These are phyloP conservation scores for Hippocampus zosterae DNA, from an alignment of 2,113 vertebrate species.

Conservation along the genomic window DNA sequence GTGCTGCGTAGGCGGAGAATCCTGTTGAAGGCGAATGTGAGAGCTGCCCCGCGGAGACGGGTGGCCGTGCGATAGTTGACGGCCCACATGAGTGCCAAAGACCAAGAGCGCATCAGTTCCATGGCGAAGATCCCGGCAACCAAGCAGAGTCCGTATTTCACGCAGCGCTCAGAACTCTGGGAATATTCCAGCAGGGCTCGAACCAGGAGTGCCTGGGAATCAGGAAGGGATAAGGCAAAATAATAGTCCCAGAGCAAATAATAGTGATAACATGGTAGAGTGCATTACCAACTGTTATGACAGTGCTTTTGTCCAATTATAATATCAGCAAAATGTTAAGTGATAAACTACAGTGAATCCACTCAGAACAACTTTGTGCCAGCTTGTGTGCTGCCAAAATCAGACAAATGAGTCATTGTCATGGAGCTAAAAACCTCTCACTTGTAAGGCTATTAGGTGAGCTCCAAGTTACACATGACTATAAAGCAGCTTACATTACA, in stretches of 20 bases:
- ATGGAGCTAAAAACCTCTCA: constrained; percentile 54
- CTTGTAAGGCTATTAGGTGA: constrained; percentile 52
- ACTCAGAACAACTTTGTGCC: constrained; percentile 28
- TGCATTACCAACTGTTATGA: neutral
- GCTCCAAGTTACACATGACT: constrained; percentile 17
- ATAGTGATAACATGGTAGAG: neutral
- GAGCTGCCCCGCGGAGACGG: constrained; percentile 74
- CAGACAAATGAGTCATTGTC: constrained; percentile 46
- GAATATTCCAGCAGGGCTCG: constrained; percentile 75
- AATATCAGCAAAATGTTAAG: neutral
- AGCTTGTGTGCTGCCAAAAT: neutral
- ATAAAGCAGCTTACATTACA: constrained; percentile 20
- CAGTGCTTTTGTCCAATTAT: neutral
- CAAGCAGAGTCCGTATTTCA: constrained; percentile 70
- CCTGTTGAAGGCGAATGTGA: constrained; percentile 75
- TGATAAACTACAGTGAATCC: neutral
- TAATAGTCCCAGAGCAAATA: neutral
- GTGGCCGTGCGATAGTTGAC: constrained; percentile 78
- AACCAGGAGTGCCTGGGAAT: constrained; percentile 69
- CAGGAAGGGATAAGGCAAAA: neutral
- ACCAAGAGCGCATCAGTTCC: constrained; percentile 77
- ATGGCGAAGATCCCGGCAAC: constrained; percentile 70
- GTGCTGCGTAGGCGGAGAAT: constrained; percentile 74
- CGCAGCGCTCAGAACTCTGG: constrained; percentile 52
- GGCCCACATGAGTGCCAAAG: constrained; percentile 75